Evolutionary conservation across 2,888 invertebrate species (phyloP).

Genomic region (Carcina quercana): DNA sequence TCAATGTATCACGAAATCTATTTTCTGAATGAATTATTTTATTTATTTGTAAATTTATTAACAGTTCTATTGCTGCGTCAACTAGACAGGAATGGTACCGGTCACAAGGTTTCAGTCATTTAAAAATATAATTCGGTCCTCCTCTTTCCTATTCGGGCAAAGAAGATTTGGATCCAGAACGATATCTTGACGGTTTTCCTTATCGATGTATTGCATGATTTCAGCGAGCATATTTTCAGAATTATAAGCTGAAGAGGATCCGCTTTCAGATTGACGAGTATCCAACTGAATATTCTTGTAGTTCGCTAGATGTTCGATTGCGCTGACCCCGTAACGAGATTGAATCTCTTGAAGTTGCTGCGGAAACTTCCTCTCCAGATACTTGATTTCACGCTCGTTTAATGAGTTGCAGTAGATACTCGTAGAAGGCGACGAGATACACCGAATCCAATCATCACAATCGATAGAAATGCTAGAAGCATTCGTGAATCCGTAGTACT

Average conservation of each 20-base stretch:
- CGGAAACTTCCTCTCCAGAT: constrained; percentile 34
- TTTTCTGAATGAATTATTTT: too few species aligned
- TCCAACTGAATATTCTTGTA: too few species aligned
- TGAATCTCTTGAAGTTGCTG: constrained; percentile 27
- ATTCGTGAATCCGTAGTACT: constrained; percentile 49
- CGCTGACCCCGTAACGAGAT: too few species aligned
- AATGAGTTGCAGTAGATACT: constrained; percentile 48
- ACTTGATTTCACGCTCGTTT: constrained; percentile 37
- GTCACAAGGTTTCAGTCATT: constrained; percentile 35
- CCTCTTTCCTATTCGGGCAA: constrained; percentile 44
- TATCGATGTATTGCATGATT: constrained; percentile 54
- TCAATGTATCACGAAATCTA: too few species aligned
- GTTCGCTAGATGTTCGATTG: too few species aligned
- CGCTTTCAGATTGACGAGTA: too few species aligned
- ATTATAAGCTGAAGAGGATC: too few species aligned
- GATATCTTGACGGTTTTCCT: constrained; percentile 23
- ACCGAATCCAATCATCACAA: constrained; percentile 54
- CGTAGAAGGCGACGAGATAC: constrained; percentile 40
- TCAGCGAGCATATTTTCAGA: constrained; percentile 54
- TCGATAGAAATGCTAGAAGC: constrained; percentile 53
- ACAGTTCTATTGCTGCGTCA: too few species aligned
- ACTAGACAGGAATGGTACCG: neutral
- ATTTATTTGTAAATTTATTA: too few species aligned
- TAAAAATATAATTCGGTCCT: constrained; percentile 50
- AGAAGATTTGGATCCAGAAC: constrained; percentile 37